phyloP scores from a whole-genome alignment of 2,113 vertebrate species.

The Rhinolophus sinicus region DNA sequence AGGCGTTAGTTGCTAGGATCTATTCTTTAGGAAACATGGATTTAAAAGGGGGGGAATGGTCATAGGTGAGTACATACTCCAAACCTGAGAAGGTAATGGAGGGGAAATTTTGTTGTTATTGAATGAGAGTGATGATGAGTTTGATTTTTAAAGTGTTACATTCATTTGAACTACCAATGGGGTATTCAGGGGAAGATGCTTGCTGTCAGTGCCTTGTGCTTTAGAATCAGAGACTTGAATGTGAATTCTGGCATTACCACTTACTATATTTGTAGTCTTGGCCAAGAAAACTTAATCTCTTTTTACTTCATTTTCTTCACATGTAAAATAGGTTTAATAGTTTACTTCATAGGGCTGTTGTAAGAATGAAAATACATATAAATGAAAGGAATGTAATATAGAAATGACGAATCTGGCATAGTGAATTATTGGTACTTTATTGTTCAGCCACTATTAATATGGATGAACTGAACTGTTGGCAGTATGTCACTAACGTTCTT shows the following conservation, averaged over 20 bases:
- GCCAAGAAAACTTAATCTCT: neutral
- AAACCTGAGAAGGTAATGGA: neutral
- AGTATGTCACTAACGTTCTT: slow-evolving; percentile 34
- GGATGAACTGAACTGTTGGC: slow-evolving; percentile 13
- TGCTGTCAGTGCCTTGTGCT: neutral
- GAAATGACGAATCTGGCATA: neutral
- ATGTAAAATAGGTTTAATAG: slow-evolving; percentile 27
- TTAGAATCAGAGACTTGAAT: neutral
- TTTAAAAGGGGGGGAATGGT: neutral
- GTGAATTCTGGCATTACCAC: slow-evolving; percentile 6
- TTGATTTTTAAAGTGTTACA: slow-evolving; percentile 19
- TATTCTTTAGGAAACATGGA: neutral
- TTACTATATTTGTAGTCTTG: slow-evolving; percentile 39
- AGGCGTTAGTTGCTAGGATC: neutral
- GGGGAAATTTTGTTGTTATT: neutral
- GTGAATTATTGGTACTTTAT: slow-evolving; percentile 5
- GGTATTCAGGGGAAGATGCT: neutral
- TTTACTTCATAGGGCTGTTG: neutral
- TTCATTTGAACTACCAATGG: slow-evolving; percentile 32
- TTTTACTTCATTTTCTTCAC: slow-evolving; percentile 24
- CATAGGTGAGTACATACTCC: neutral
- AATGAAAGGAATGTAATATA: slow-evolving; percentile 21
- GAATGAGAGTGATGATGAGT: neutral
- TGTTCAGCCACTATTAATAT: neutral
- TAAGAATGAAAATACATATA: slow-evolving; percentile 51